Evolutionary conservation across 2,888 invertebrate genomes (phyloP), one percentile per base, ranked within the genome.

Genomic region (Venustoraphidia nigricollis): DNA sequence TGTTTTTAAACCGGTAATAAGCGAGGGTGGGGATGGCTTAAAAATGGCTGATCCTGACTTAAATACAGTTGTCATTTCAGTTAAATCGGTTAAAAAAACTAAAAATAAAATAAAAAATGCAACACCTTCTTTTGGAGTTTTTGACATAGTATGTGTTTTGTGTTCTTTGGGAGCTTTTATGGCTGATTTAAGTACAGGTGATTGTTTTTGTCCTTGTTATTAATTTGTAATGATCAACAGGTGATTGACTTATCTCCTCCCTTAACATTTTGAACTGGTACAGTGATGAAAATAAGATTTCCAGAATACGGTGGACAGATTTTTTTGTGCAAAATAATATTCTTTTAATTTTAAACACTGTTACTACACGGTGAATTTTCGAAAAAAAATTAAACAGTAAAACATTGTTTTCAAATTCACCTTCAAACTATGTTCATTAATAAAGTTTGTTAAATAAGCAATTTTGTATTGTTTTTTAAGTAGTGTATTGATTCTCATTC

Each of bases 151-250:
- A 53, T 69, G 74, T 63, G 69, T 73, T 51, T 68, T 73, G 60
- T 69, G 75, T 59, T 76, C 75, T 50, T 65, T 77, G 56, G 69
- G 72, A 52, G 71, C 76, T 47, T 75, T 76, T 60, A 62, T 76
- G 55, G 72, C 72, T 48, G 76, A 76, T 64, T 63, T 75, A 52
- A 70, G 72, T 49, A 76, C 77, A 68, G 77, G 77, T 77, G 60
- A 59, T 63, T 60, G 52, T 54, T 48, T 52, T 49, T 46, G 48
- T 48, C 44, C 39, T 47, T 36, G 46, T 49, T 46, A 47, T 49
- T 50, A 50, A 43, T 50, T 50, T 50, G 35, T 42, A 36, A 8
- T 37, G 41, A 46, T 50, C 39, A 41, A 48, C 46, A 52, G 40
- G 47, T 51, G 48, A 2, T 44, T 48, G 27, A 27, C 39, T 53